phyloP scores from a whole-genome alignment of 2,113 vertebrate species.

The Bos javanicus region DNA sequence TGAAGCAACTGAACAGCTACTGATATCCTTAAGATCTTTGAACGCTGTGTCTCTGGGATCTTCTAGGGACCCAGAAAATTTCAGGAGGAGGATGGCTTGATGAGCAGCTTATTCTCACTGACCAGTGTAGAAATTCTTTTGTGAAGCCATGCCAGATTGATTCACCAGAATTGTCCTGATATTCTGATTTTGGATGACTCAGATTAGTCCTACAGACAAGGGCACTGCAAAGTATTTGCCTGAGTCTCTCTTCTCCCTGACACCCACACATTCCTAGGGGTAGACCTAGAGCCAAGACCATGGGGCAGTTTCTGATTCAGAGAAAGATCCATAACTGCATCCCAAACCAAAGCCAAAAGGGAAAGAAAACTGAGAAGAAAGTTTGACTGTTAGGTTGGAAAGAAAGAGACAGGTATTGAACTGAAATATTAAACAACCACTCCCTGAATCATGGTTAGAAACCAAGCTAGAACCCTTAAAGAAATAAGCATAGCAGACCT shows the following conservation, averaged over 20 bases:
- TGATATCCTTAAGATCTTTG: neutral
- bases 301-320: neutral
- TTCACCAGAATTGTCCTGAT: neutral
- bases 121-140: neutral
- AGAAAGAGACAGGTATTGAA: neutral
- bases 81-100: neutral
- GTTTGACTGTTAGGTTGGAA: neutral
- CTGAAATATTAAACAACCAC: neutral
- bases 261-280: rapidly evolving
- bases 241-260: neutral
- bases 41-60: rapidly evolving
- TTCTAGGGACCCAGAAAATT: neutral
- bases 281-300: neutral
- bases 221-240: neutral
- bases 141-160: neutral
- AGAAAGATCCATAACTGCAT: neutral
- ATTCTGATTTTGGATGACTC: neutral
- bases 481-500: neutral
- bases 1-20: neutral
- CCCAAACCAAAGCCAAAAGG: neutral
- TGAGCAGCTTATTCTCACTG: neutral
- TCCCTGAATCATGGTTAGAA: neutral
- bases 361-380: neutral
- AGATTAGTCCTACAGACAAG: neutral
- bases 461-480: neutral